Percentiles rank a stretch among this genome's conserved stretches.
These are phyloP conservation scores for Nudaria mundana DNA, from an alignment of 2,888 invertebrate species.

Conservation along the genomic window DNA sequence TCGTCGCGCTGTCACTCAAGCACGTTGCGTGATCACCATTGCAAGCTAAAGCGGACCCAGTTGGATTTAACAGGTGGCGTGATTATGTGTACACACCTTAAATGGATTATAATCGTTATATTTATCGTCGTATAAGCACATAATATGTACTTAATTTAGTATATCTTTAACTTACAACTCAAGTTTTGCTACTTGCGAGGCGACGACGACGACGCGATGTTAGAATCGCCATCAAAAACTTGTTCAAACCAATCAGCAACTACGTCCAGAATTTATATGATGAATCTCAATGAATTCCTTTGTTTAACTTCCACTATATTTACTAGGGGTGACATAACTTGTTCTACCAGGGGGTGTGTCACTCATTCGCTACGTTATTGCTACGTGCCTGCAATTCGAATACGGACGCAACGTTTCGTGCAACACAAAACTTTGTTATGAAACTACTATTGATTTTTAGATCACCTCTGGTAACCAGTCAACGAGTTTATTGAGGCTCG, in stretches of 20 bases:
- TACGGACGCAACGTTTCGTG: constrained; percentile 32
- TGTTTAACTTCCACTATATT: constrained; percentile 36
- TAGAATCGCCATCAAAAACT: too few species aligned
- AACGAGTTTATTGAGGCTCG: constrained; percentile 28
- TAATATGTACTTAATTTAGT: too few species aligned
- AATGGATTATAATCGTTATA: neutral
- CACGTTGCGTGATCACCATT: constrained; percentile 58
- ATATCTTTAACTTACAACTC: too few species aligned
- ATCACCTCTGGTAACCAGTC: constrained; percentile 30
- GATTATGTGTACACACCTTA: constrained; percentile 12
- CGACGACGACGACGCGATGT: too few species aligned
- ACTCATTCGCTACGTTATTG: constrained; percentile 69
- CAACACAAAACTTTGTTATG: constrained; percentile 33
- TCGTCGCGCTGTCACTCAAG: constrained; percentile 58
- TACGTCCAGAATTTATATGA: constrained; percentile 19
- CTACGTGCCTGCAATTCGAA: constrained; percentile 65
- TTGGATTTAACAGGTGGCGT: constrained; percentile 4
- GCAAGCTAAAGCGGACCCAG: constrained; percentile 36
- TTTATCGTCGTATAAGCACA: too few species aligned
- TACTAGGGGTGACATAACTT: constrained; percentile 49
- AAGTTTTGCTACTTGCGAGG: too few species aligned
- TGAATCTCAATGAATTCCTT: constrained; percentile 23
- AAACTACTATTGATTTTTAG: constrained; percentile 37
- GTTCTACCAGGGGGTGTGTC: constrained; percentile 61
- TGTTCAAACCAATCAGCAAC: too few species aligned